Percentiles rank a stretch among this genome's conserved stretches.
These are phyloP conservation scores for Aplysina aerophoba DNA, from an alignment of 37 sponge, comb jelly and placozoan species.

Conservation along the genomic window DNA sequence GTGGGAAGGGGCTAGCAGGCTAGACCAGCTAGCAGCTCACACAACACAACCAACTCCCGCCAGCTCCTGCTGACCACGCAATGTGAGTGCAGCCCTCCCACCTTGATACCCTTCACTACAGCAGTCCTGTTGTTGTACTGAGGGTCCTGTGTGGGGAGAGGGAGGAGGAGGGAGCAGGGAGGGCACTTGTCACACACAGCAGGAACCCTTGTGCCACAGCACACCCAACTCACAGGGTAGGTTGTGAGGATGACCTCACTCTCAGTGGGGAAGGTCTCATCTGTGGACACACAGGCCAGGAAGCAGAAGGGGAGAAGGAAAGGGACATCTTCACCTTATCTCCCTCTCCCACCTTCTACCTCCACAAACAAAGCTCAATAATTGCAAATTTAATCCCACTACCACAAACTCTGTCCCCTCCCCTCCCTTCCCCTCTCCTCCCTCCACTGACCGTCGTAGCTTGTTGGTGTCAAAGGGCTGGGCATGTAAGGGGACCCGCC, in stretches of 20 bases:
- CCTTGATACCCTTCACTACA: constrained; percentile 32
- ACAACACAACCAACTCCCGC: too few species aligned
- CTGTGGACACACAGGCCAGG: neutral
- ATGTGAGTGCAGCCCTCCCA: neutral
- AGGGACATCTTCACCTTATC: neutral
- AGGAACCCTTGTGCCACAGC: neutral
- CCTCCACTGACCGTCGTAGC: constrained; percentile 4
- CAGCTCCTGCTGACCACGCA: neutral
- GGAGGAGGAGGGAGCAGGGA: neutral
- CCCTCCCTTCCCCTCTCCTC: too few species aligned
- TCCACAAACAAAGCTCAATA: too few species aligned
- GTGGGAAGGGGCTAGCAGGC: too few species aligned
- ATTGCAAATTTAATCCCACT: too few species aligned
- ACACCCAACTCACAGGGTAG: neutral
- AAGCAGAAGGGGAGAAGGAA: neutral
- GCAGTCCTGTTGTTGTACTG: constrained; percentile 19
- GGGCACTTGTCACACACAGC: constrained; percentile 51
- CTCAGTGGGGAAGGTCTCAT: constrained; percentile 52
- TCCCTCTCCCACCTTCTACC: neutral
- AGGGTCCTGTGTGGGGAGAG: constrained; percentile 1
- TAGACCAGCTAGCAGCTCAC: too few species aligned
- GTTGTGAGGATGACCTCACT: constrained; percentile 68
- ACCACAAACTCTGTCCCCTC: too few species aligned
- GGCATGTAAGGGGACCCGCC: constrained; percentile 52
- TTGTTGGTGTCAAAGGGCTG: constrained; percentile 75